Conservation (phyloP, 2,113 vertebrate species). For the Ifrita kowaldi region DNA sequence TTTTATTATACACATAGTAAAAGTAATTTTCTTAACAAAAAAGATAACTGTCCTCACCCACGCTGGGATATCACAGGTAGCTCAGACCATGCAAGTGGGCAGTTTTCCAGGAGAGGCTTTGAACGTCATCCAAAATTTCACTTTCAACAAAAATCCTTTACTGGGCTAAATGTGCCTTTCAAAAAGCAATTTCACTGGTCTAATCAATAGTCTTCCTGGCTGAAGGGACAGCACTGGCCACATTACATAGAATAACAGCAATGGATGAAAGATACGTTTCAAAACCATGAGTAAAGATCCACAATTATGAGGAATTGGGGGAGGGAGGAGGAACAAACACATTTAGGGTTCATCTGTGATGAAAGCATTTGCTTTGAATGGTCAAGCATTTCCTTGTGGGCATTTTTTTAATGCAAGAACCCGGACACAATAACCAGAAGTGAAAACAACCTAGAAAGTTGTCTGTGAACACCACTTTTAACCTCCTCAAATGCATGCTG, state of each 20-base stretch:
- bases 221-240: neutral
- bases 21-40: neutral
- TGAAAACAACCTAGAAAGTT: neutral
- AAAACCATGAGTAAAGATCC: neutral
- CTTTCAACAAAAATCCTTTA: neutral
- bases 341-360: neutral
- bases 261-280: neutral
- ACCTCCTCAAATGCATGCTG: neutral
- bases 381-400: neutral
- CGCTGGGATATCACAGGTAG: neutral
- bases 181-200: neutral
- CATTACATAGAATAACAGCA: neutral
- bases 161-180: neutral
- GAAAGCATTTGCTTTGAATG: neutral
- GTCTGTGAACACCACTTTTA: neutral
- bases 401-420: neutral
- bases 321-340: neutral
- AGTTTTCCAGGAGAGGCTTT: neutral
- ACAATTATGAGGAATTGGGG: neutral
- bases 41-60: neutral
- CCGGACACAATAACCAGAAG: neutral
- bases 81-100: neutral
- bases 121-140: slow-evolving; percentile 15
- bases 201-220: neutral
- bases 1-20: neutral